Conservation (phyloP, 2,797 vertebrate genomes). For the Myiothlypis coronata region DNA sequence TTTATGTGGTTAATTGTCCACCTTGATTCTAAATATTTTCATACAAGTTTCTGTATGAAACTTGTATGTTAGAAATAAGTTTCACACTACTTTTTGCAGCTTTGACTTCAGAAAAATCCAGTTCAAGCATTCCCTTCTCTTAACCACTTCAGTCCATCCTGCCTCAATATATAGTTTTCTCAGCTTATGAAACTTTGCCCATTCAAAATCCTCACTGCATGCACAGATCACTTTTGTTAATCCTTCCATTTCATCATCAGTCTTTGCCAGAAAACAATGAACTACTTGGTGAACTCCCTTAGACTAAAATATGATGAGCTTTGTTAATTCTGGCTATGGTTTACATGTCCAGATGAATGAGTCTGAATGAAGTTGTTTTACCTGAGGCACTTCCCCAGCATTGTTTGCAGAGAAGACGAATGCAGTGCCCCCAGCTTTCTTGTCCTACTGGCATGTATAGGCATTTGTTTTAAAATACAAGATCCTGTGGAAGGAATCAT, state of each 20-base stretch:
- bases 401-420: slow-evolving; percentile 2
- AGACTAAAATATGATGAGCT: not conserved
- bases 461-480: not conserved
- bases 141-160: not conserved
- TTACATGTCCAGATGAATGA: not conserved
- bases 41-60: not conserved
- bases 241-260: not conserved
- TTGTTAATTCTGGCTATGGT: not conserved
- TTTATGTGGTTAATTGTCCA: not conserved
- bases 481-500: not conserved
- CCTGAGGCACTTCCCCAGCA: not conserved
- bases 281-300: not conserved
- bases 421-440: not conserved
- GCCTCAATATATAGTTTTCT: not conserved
- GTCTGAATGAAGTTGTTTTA: not conserved
- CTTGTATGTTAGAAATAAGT: too few relatives aligned
- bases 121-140: not conserved
- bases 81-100: not conserved
- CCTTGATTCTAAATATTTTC: not conserved
- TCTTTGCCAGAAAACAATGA: not conserved
- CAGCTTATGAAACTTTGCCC: not conserved
- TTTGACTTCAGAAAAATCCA: not conserved
- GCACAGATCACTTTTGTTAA: not conserved
- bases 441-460: not conserved
- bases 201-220: not conserved